A percentile compares a stretch with the other conserved stretches of the same genome.
These are phyloP conservation scores for Limnodromus scolopaceus DNA, from an alignment of 2,797 vertebrate genomes.

Conservation along the genomic window DNA sequence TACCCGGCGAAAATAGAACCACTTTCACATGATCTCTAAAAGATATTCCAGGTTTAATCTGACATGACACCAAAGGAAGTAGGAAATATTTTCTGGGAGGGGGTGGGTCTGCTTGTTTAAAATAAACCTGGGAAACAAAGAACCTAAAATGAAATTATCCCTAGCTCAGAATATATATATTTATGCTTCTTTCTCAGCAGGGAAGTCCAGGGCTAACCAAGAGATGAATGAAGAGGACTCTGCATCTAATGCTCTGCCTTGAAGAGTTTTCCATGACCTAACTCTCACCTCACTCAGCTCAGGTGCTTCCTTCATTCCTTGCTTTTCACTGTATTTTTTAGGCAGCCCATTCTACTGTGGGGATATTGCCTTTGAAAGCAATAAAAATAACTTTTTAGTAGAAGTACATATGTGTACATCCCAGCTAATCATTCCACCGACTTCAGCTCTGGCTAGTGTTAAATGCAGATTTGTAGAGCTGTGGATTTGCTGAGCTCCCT, in stretches of 20 bases:
- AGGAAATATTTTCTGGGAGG: background rate
- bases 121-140: background rate
- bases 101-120: background rate
- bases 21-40: constrained; percentile 8
- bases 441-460: background rate
- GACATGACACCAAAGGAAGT: background rate
- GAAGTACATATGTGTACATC: background rate
- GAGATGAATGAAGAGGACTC: background rate
- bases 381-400: background rate
- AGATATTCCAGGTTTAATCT: constrained; percentile 11
- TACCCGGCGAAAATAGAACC: background rate
- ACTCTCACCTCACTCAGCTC: background rate
- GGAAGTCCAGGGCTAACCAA: background rate
- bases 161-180: background rate
- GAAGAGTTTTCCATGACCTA: background rate
- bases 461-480: background rate
- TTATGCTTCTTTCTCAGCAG: background rate
- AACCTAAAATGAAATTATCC: background rate
- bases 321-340: background rate
- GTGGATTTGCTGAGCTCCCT: background rate
- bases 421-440: background rate
- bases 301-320: background rate
- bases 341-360: background rate
- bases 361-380: background rate
- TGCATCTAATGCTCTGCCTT: background rate